Evolutionary conservation across 2,888 invertebrate species (phyloP).

Genomic region (Allacma fusca): DNA sequence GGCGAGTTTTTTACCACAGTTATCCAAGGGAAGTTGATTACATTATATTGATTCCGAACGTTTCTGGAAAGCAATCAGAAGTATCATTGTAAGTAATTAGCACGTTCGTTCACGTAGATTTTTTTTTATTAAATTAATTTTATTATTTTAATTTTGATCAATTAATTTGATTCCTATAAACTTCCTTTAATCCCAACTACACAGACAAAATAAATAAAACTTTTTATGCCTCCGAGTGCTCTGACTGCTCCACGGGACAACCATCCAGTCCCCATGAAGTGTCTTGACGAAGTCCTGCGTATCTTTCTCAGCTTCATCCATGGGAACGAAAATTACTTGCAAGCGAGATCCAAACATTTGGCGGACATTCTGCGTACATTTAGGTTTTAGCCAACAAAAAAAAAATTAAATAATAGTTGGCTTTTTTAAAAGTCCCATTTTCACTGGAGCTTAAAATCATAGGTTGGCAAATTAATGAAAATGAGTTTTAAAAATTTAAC

Average conservation of each 20-base stretch:
- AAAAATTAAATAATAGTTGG: too few relatives aligned
- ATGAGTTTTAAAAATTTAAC: too few relatives aligned
- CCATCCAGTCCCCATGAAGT: slow-evolving; percentile 54
- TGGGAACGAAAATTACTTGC: slow-evolving; percentile 52
- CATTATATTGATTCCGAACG: slow-evolving; percentile 51
- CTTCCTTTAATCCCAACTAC: background rate
- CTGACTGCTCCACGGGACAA: slow-evolving; percentile 54
- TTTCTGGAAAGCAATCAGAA: background rate
- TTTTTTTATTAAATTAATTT: too few relatives aligned
- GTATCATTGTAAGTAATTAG: background rate
- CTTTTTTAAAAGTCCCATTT: too few relatives aligned
- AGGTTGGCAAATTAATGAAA: background rate
- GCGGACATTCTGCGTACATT: slow-evolving; percentile 42
- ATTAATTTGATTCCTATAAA: background rate
- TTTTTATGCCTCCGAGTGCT: slow-evolving; percentile 40
- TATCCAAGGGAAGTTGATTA: slow-evolving; percentile 48
- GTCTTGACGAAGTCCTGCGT: slow-evolving; percentile 52
- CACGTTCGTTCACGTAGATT: background rate
- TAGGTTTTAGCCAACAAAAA: too few relatives aligned
- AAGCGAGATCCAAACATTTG: slow-evolving; percentile 47
- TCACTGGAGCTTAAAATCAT: background rate
- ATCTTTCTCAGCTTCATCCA: slow-evolving; percentile 56
- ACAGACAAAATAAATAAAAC: background rate
- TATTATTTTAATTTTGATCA: background rate
- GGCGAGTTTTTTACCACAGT: slow-evolving; percentile 51